These are phyloP conservation scores for Balearica regulorum DNA, from an alignment of 2,797 vertebrate genomes.

Conservation along the genomic window DNA sequence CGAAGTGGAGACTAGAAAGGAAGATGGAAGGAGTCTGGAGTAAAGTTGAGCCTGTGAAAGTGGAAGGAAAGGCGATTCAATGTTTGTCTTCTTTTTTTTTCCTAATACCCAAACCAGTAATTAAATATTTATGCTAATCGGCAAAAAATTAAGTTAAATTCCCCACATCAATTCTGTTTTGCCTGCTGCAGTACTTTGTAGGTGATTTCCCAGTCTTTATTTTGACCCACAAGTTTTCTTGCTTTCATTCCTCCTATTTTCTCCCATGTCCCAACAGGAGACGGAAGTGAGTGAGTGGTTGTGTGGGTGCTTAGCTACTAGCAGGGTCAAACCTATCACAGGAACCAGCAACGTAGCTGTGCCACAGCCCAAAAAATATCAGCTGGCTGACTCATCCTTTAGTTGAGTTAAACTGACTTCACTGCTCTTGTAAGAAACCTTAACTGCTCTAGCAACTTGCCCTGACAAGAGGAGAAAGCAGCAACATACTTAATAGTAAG, in stretches of 20 bases:
- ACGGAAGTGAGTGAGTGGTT: rapidly evolving
- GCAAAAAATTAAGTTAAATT: background rate
- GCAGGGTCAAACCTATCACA: background rate
- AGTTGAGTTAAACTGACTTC: background rate
- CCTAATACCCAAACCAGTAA: background rate
- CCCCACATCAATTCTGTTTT: background rate
- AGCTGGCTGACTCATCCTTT: background rate
- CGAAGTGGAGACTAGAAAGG: background rate
- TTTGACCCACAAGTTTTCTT: background rate
- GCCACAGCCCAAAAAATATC: background rate
- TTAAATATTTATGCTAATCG: background rate
- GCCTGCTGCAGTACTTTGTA: background rate
- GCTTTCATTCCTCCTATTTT: background rate
- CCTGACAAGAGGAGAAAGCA: background rate
- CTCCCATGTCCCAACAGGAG: background rate
- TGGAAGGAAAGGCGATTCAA: background rate
- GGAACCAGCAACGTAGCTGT: background rate
- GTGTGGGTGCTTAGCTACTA: background rate
- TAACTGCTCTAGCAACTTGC: background rate
- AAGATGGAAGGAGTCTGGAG: background rate
- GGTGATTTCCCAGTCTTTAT: background rate
- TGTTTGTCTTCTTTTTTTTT: background rate
- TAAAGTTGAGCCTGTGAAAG: background rate
- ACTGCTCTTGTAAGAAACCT: background rate
- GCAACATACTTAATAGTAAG: background rate